phyloP scores from a whole-genome alignment of 2,888 invertebrate species.

The Heterodera filipjevi region DNA sequence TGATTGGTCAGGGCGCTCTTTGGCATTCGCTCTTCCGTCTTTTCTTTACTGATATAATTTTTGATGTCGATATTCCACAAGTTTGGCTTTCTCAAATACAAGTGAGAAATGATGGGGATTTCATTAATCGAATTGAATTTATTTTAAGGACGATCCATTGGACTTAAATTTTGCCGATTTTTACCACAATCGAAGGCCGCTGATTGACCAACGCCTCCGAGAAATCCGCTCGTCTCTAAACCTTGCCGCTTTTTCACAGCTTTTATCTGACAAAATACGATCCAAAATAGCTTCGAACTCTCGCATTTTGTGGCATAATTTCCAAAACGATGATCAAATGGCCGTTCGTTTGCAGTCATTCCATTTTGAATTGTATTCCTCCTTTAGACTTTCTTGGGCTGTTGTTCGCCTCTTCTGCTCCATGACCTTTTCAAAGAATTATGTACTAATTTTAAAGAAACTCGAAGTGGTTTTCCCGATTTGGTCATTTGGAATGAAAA shows the following conservation, averaged over 20 bases:
- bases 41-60: conserved; percentile 36
- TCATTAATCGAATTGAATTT: background rate
- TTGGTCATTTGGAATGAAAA: conserved; percentile 54
- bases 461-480: conserved; percentile 58
- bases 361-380: conserved; percentile 9
- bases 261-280: background rate
- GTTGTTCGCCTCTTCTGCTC: conserved; percentile 44
- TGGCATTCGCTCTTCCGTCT: conserved; percentile 24
- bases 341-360: conserved; percentile 11
- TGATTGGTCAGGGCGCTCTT: background rate
- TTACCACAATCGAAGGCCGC: conserved; percentile 34
- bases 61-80: conserved; percentile 50
- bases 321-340: conserved; percentile 31
- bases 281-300: conserved; percentile 26
- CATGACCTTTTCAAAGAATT: conserved; percentile 44
- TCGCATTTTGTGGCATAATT: conserved; percentile 41
- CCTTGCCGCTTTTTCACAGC: background rate
- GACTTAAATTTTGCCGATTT: conserved; percentile 47
- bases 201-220: conserved; percentile 45
- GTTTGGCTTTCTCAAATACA: conserved; percentile 46
- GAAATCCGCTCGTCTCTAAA: conserved; percentile 36
- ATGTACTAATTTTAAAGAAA: conserved; percentile 49
- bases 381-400: conserved; percentile 44
- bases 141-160: conserved; percentile 39
- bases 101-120: background rate